These are phyloP conservation scores for Xestoiulus laeticollis DNA, from an alignment of 2,888 invertebrate genomes.

Conservation along the genomic window DNA sequence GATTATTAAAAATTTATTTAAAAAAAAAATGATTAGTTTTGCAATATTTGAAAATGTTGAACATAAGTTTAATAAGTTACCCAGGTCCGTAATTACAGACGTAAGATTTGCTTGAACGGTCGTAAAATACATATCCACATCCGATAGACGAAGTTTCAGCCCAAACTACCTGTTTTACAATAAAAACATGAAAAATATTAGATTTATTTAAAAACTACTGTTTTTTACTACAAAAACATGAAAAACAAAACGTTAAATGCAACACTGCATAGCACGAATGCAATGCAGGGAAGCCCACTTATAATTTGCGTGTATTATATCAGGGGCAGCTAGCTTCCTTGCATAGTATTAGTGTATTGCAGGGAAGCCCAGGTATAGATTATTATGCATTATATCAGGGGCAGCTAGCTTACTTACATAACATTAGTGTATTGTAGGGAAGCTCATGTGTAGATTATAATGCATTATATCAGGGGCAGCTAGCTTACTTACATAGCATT, in stretches of 20 bases:
- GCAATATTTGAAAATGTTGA: neutral
- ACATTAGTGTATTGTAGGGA: too few relatives aligned
- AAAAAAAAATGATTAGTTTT: neutral
- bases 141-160: neutral
- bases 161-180: conserved; percentile 41
- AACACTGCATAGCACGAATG: too few relatives aligned
- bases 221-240: conserved; percentile 69
- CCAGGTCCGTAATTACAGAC: conserved; percentile 85
- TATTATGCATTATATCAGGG: too few relatives aligned
- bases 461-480: too few relatives aligned
- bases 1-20: neutral
- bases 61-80: neutral
- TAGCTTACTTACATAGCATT: too few relatives aligned
- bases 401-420: too few relatives aligned
- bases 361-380: too few relatives aligned
- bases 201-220: conserved; percentile 80
- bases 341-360: too few relatives aligned
- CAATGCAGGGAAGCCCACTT: too few relatives aligned
- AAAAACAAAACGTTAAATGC: conserved; percentile 75
- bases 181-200: conserved; percentile 72
- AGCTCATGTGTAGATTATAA: too few relatives aligned
- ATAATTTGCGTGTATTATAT: too few relatives aligned
- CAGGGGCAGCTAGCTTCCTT: too few relatives aligned
- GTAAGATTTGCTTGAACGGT: conserved; percentile 77
- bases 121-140: neutral